Percentiles rank a stretch among this genome's conserved stretches.
Evolutionary conservation across 2,113 vertebrate genomes (phyloP).

Genomic region (Periophthalmodon schlosseri): DNA sequence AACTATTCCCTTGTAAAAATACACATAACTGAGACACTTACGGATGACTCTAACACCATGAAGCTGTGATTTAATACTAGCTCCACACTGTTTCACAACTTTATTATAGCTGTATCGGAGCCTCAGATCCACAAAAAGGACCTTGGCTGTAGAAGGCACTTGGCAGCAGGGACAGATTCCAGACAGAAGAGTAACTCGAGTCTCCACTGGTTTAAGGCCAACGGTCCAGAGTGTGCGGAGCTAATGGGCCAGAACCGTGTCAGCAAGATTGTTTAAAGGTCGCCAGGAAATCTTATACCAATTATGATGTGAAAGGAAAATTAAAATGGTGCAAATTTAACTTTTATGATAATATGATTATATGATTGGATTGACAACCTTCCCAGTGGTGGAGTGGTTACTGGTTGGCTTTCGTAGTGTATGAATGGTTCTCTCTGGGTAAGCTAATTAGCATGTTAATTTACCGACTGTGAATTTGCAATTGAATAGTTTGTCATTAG

Average conservation of each 20-base stretch:
- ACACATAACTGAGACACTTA: background rate
- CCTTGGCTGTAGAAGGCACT: background rate
- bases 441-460: too few species aligned
- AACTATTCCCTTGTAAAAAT: background rate
- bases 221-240: background rate
- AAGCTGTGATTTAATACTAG: background rate
- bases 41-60: background rate
- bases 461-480: too few species aligned
- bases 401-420: background rate
- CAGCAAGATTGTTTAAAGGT: background rate
- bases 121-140: background rate
- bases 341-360: background rate
- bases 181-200: slow-evolving; percentile 8
- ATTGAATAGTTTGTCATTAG: too few species aligned
- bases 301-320: background rate
- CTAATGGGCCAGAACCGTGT: slow-evolving; percentile 1
- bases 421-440: background rate
- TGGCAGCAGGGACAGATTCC: slow-evolving; percentile 3
- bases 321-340: background rate
- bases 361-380: background rate
- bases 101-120: background rate
- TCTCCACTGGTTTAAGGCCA: slow-evolving; percentile 1
- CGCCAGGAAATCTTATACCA: background rate
- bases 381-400: background rate
- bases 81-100: background rate